phyloP scores from a whole-genome alignment of 2,888 invertebrate genomes.

The Mimumesa dahlbomi region DNA sequence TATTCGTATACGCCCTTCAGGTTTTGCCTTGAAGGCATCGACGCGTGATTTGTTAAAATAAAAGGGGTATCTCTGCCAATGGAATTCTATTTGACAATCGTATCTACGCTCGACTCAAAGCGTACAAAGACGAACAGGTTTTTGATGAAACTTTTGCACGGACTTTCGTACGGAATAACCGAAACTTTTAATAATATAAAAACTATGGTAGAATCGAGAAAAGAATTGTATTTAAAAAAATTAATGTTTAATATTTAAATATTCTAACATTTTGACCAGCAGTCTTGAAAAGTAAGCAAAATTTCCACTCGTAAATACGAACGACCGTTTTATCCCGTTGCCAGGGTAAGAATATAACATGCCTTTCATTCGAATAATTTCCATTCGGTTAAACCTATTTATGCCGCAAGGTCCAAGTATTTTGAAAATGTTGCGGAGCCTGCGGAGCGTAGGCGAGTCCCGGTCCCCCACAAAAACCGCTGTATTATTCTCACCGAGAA shows the following conservation, averaged over 20 bases:
- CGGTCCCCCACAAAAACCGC: constrained; percentile 16
- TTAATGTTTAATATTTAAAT: too few species aligned
- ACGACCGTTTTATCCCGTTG: constrained; percentile 10
- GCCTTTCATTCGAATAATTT: constrained; percentile 41
- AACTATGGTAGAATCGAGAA: too few species aligned
- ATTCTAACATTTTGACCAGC: too few species aligned
- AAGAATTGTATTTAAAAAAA: too few species aligned
- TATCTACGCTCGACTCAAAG: too few species aligned
- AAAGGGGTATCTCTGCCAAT: too few species aligned
- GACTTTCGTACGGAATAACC: too few species aligned
- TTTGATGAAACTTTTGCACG: too few species aligned
- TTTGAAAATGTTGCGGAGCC: constrained; percentile 43
- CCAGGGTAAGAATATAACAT: not conserved
- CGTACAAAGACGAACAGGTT: too few species aligned
- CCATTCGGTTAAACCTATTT: constrained; percentile 56
- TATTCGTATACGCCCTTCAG: constrained; percentile 6
- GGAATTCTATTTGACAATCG: too few species aligned
- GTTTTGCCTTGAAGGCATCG: constrained; percentile 19
- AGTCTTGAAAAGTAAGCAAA: too few species aligned
- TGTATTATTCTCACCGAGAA: constrained; percentile 20
- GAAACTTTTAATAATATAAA: too few species aligned
- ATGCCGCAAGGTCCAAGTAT: constrained; percentile 34
- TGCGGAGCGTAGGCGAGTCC: constrained; percentile 21
- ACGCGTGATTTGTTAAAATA: constrained; percentile 27
- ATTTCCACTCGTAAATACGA: not conserved